phyloP scores from a whole-genome alignment of 2,113 vertebrate genomes.

The Phodopus roborovskii region DNA sequence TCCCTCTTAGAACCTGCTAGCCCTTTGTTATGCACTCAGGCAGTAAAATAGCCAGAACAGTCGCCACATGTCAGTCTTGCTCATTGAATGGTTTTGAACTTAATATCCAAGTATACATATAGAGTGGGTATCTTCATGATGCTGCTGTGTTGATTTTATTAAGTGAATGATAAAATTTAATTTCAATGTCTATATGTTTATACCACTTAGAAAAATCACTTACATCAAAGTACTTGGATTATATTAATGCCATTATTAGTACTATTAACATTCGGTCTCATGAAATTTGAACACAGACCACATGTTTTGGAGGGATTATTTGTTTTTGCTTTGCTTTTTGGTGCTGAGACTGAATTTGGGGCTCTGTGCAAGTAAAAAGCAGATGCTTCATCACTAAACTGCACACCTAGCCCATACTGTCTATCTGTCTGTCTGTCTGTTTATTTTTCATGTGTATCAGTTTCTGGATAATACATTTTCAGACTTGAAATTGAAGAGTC shows the following conservation, averaged over 20 bases:
- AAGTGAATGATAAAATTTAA: constrained; percentile 9
- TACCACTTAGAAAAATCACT: not conserved
- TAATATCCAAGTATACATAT: not conserved
- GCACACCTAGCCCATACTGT: not conserved
- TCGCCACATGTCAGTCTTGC: not conserved
- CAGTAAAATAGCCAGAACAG: not conserved
- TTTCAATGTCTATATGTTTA: constrained; percentile 1
- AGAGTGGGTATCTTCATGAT: constrained; percentile 3
- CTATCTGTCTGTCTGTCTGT: not conserved
- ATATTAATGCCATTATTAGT: not conserved
- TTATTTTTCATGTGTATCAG: not conserved
- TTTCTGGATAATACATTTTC: not conserved
- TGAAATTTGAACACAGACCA: constrained; percentile 19
- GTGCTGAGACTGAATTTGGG: not conserved
- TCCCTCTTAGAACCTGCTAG: not conserved
- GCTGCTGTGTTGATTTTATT: not conserved
- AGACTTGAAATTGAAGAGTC: not conserved
- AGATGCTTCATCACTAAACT: not conserved
- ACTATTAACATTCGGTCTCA: not conserved
- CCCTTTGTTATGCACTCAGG: not conserved
- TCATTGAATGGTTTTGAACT: constrained; percentile 35
- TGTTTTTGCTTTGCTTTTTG: not conserved
- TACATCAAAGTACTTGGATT: constrained; percentile 23
- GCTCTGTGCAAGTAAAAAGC: not conserved
- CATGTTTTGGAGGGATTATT: not conserved